Evolutionary conservation across 2,113 vertebrate species (phyloP).

Genomic region (Rattus rattus): DNA sequence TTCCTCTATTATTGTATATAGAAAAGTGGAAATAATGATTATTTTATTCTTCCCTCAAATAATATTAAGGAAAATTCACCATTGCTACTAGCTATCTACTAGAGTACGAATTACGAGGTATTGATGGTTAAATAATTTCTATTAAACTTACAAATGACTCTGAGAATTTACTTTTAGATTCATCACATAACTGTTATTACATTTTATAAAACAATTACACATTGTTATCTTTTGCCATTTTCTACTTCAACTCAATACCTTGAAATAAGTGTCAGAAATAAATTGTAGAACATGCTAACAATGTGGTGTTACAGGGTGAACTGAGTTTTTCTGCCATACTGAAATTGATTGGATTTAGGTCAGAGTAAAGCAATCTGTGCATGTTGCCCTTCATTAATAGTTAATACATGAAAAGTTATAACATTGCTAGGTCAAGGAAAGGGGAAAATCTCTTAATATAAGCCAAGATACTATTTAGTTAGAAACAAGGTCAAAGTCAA

Average conservation of each 20-base stretch:
- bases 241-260: not conserved
- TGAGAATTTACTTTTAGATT: not conserved
- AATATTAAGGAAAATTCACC: not conserved
- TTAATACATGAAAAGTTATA: slow-evolving; percentile 50
- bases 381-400: slow-evolving; percentile 51
- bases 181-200: not conserved
- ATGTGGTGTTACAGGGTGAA: not conserved
- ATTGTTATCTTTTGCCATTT: slow-evolving; percentile 27
- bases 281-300: slow-evolving; percentile 9
- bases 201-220: not conserved
- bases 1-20: not conserved
- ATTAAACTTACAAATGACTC: slow-evolving; percentile 13
- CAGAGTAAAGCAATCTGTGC: slow-evolving; percentile 22
- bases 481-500: slow-evolving; percentile 60
- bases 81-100: not conserved
- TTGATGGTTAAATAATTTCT: not conserved
- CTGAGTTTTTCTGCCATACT: slow-evolving; percentile 17
- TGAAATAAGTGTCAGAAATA: slow-evolving; percentile 56
- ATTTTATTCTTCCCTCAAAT: slow-evolving; percentile 15
- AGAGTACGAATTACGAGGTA: not conserved
- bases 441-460: slow-evolving; percentile 49
- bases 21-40: slow-evolving; percentile 27
- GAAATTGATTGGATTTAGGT: slow-evolving; percentile 46
- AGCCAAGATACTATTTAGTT: slow-evolving; percentile 43
- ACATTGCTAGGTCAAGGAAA: not conserved